Evolutionary conservation across 2,888 invertebrate species (phyloP).

Genomic region (Papilio elwesi): DNA sequence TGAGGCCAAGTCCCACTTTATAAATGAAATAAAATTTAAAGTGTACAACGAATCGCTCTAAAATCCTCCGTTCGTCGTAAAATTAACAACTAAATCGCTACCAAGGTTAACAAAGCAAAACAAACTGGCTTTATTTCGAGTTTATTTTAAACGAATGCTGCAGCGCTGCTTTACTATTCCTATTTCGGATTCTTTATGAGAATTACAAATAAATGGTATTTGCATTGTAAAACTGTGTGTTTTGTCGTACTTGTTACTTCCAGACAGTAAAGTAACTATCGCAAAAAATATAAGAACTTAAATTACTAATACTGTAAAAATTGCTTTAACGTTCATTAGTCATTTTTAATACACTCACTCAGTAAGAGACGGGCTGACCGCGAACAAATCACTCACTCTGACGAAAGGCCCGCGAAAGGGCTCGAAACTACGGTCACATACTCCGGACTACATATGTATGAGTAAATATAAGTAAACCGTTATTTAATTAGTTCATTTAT

Average conservation of each 20-base stretch:
- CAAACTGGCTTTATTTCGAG: constrained; percentile 7
- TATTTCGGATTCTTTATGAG: neutral
- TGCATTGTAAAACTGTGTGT: neutral
- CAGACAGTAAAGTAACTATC: too few relatives aligned
- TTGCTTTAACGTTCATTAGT: too few relatives aligned
- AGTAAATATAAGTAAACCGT: too few relatives aligned
- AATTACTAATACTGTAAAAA: too few relatives aligned
- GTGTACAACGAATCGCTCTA: neutral
- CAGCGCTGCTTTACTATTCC: constrained; percentile 9
- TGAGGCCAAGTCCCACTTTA: neutral
- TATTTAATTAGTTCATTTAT: too few relatives aligned
- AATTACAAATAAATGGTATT: constrained; percentile 17
- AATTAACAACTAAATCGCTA: constrained; percentile 16
- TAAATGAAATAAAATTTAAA: neutral
- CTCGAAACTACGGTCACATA: too few relatives aligned
- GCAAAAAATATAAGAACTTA: too few relatives aligned
- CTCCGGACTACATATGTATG: too few relatives aligned
- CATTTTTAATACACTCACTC: too few relatives aligned
- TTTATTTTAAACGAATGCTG: constrained; percentile 19
- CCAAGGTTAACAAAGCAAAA: constrained; percentile 23
- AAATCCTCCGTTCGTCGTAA: constrained; percentile 1
- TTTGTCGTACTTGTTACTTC: neutral
- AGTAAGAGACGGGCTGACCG: too few relatives aligned
- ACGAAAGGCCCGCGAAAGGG: too few relatives aligned
- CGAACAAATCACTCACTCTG: too few relatives aligned